Conservation (phyloP, 2,888 invertebrate genomes). For the Acheta domesticus region DNA sequence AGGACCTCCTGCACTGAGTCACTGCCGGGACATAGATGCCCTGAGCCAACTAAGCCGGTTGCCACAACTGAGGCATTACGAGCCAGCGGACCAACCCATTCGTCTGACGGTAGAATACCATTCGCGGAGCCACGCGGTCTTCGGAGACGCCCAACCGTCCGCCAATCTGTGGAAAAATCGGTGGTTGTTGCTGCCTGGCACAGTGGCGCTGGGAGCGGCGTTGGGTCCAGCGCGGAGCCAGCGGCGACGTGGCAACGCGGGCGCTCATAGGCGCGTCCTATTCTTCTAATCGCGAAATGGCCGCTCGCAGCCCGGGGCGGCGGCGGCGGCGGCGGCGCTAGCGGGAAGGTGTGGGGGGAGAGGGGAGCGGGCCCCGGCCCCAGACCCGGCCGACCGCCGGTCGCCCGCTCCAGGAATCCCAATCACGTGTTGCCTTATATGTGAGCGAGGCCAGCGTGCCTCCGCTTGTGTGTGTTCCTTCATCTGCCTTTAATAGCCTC, state of each 20-base stretch:
- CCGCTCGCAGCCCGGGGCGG: no score
- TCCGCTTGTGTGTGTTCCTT: neutral
- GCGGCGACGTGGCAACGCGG: neutral
- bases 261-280: neutral
- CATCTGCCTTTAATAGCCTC: constrained; percentile 9
- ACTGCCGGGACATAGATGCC: no score
- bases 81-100: no score
- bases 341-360: no score
- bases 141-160: no score
- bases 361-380: neutral
- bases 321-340: neutral
- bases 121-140: no score
- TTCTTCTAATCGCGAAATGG: neutral
- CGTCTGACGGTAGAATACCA: no score
- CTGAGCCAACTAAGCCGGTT: no score
- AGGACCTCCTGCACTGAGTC: no score
- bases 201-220: neutral
- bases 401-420: neutral
- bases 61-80: no score
- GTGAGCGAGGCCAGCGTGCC: neutral
- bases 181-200: neutral
- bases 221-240: neutral
- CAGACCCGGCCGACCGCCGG: neutral
- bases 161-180: no score
- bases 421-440: constrained; percentile 18